phyloP scores from a whole-genome alignment of 2,888 invertebrate genomes.

The Anorthoa munda region DNA sequence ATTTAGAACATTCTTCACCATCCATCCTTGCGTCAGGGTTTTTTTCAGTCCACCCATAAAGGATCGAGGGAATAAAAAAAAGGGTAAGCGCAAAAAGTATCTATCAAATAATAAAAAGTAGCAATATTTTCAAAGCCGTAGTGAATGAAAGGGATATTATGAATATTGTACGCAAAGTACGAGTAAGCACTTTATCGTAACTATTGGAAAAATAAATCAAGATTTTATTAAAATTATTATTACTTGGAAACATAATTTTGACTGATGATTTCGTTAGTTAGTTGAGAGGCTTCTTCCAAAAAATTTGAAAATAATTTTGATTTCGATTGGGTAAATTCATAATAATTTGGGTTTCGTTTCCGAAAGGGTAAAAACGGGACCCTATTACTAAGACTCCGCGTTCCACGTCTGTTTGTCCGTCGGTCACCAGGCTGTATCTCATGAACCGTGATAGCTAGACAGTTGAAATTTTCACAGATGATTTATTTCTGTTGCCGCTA shows the following conservation, averaged over 20 bases:
- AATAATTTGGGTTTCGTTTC: no score
- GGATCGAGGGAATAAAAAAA: slow-evolving; percentile 17
- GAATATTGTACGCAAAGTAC: neutral
- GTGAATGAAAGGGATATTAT: neutral
- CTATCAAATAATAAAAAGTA: slow-evolving; percentile 7
- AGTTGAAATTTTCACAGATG: no score
- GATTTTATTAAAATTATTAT: neutral
- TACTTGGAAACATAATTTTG: neutral
- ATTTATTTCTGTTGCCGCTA: no score
- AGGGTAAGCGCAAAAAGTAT: neutral
- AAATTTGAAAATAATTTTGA: neutral
- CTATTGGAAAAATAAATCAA: neutral
- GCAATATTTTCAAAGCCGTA: neutral
- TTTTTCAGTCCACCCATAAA: slow-evolving; percentile 41
- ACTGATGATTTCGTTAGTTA: neutral
- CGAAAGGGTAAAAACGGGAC: no score
- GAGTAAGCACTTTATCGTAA: neutral
- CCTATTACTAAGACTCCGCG: no score
- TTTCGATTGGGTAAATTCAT: neutral
- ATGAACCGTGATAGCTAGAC: no score
- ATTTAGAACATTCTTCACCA: slow-evolving; percentile 25
- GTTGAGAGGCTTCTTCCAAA: neutral
- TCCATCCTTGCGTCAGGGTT: slow-evolving; percentile 39
- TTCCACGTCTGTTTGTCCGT: no score
- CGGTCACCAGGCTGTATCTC: no score